phyloP scores from a whole-genome alignment of 2,888 invertebrate species.

The Epinotia brunnichana region DNA sequence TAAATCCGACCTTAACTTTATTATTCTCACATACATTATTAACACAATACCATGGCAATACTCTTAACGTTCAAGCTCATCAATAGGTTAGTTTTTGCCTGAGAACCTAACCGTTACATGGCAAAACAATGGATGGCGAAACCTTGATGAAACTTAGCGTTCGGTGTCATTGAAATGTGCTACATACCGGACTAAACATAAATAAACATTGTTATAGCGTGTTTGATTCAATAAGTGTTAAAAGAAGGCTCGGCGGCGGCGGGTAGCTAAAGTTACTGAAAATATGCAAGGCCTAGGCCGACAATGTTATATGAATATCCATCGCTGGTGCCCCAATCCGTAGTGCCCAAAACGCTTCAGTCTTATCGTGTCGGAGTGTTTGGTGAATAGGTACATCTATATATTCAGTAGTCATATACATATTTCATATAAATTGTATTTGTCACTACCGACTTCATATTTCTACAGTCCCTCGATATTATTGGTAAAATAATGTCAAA shows the following conservation, averaged over 20 bases:
- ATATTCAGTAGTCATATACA: no score
- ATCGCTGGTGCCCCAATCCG: background rate
- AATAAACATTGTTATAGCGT: slow-evolving; percentile 10
- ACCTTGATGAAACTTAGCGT: slow-evolving; percentile 37
- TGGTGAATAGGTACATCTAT: background rate
- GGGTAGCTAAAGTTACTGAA: background rate
- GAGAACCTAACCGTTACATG: slow-evolving; percentile 48
- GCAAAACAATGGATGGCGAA: slow-evolving; percentile 50
- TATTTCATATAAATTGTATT: no score
- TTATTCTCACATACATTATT: slow-evolving; percentile 49
- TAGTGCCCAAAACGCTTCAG: no score
- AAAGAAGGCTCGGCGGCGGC: background rate
- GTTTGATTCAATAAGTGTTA: background rate
- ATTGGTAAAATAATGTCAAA: background rate
- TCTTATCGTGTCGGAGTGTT: no score
- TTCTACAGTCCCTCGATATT: background rate
- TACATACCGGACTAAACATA: slow-evolving; percentile 29
- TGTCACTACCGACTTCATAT: background rate
- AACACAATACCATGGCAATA: slow-evolving; percentile 47
- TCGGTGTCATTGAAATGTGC: slow-evolving; percentile 42
- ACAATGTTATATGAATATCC: background rate
- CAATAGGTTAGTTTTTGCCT: slow-evolving; percentile 46
- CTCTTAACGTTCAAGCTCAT: slow-evolving; percentile 48
- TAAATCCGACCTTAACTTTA: slow-evolving; percentile 43
- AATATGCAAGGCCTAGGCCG: background rate